Conservation (phyloP, 2,113 vertebrate genomes). For the Anolis carolinensis region DNA sequence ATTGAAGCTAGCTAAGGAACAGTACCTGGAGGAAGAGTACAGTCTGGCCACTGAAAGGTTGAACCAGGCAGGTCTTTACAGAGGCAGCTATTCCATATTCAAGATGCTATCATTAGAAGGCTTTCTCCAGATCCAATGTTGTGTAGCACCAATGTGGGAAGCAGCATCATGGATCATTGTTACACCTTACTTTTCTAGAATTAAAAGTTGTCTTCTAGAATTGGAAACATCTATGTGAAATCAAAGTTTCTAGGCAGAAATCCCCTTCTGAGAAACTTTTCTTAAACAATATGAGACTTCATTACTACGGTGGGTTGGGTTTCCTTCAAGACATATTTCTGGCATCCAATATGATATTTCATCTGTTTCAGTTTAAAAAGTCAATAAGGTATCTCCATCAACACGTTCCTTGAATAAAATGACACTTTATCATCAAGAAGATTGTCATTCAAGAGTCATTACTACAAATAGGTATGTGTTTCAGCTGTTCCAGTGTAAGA, state of each 20-base stretch:
- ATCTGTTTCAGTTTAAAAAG: no score
- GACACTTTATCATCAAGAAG: neutral
- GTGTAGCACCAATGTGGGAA: no score
- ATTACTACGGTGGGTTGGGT: no score
- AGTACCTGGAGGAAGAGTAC: neutral
- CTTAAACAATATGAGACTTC: no score
- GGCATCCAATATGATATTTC: no score
- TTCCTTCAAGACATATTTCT: no score
- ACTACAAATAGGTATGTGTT: conserved; percentile 12
- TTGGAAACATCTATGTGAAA: neutral
- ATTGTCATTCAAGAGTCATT: conserved; percentile 29
- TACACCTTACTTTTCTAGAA: no score
- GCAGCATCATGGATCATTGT: no score
- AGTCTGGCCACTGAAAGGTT: neutral
- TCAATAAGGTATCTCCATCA: no score
- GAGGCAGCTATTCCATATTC: neutral
- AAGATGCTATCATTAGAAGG: neutral
- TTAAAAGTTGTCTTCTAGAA: neutral
- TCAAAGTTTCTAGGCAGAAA: neutral
- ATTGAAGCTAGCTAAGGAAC: neutral
- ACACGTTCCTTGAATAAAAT: neutral
- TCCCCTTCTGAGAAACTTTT: neutral
- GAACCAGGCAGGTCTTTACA: neutral
- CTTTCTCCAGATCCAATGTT: no score
- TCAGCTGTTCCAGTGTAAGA: neutral